Conservation (phyloP, 2,888 invertebrate species). For the Drosophila neotestacea region DNA sequence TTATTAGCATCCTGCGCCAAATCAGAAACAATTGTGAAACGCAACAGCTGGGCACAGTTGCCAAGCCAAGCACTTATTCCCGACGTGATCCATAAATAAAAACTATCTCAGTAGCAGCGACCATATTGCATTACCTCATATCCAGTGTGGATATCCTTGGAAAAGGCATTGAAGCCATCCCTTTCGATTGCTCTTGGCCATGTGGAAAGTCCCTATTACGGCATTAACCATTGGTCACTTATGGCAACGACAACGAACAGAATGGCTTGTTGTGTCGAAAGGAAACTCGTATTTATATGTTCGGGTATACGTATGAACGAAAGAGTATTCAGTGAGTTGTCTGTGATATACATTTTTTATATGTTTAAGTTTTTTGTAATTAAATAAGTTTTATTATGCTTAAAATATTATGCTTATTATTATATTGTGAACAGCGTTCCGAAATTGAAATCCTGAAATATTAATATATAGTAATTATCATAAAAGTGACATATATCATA, state of each 20-base stretch:
- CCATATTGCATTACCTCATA: conserved; percentile 45
- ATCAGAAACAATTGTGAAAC: conserved; percentile 58
- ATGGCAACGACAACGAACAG: conserved; percentile 45
- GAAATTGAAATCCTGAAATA: too few species aligned
- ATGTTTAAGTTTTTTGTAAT: conserved; percentile 28
- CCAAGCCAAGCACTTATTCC: conserved; percentile 19
- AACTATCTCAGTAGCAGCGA: conserved; percentile 49
- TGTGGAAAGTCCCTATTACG: not conserved
- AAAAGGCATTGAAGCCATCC: conserved; percentile 39
- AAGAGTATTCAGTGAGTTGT: conserved; percentile 3
- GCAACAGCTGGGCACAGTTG: conserved; percentile 45
- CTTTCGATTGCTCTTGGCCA: conserved; percentile 21
- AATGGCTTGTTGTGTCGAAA: conserved; percentile 29
- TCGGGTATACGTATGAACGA: not conserved
- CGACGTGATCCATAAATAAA: conserved; percentile 57
- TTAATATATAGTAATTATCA: too few species aligned
- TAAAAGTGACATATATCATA: too few species aligned
- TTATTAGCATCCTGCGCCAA: conserved; percentile 56
- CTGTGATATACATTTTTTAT: conserved; percentile 14
- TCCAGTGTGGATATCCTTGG: conserved; percentile 25
- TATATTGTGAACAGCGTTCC: too few species aligned
- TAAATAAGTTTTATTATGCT: too few species aligned
- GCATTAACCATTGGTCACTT: conserved; percentile 24
- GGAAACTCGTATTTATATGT: conserved; percentile 13
- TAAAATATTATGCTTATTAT: too few species aligned